These are phyloP conservation scores for Lagria hirta DNA, from an alignment of 2,888 invertebrate species.

Conservation along the genomic window DNA sequence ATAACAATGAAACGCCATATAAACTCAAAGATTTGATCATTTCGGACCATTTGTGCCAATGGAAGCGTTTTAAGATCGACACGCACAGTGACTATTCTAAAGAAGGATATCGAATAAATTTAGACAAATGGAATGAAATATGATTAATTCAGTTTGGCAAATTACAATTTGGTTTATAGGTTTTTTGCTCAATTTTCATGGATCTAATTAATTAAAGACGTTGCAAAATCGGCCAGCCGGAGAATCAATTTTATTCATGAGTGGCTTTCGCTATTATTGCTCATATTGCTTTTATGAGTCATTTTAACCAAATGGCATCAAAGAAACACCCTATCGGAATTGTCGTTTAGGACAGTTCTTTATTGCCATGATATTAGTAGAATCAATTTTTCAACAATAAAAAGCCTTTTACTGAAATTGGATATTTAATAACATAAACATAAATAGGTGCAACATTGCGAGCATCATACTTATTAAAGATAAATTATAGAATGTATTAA, in stretches of 20 bases:
- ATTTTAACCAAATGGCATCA: conserved; percentile 23
- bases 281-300: conserved; percentile 24
- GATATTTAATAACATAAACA: no score
- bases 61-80: conserved; percentile 42
- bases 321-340: conserved; percentile 17
- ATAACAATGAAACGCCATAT: conserved; percentile 50
- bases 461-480: no score
- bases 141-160: conserved; percentile 33
- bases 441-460: no score
- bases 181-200: conserved; percentile 30
- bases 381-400: conserved; percentile 6
- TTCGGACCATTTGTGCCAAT: conserved; percentile 50
- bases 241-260: conserved; percentile 37
- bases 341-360: conserved; percentile 11
- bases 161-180: conserved; percentile 30
- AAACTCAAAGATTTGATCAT: conserved; percentile 51
- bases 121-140: conserved; percentile 38
- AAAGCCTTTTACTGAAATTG: no score
- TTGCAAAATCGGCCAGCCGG: conserved; percentile 28
- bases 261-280: conserved; percentile 34
- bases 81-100: conserved; percentile 28
- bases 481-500: no score
- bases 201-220: conserved; percentile 38
- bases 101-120: conserved; percentile 31
- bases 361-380: conserved; percentile 12